Base-by-base conservation (phyloP, 2,888 invertebrate genomes). In the Cosmia trapezina region DNA sequence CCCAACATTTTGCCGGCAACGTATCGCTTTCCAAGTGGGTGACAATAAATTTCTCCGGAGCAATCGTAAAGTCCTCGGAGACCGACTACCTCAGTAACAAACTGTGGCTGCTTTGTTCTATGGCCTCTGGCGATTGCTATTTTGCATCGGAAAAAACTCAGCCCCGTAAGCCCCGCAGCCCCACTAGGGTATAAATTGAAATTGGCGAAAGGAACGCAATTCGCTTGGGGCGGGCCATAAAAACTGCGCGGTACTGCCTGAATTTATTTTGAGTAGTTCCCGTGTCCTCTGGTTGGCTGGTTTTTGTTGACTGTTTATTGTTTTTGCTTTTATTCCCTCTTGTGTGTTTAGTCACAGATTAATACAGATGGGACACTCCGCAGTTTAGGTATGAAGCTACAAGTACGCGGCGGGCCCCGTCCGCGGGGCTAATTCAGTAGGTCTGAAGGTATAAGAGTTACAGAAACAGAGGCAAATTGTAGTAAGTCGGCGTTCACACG, bases 81-180 rank as follows among this genome's bases (percentile, higher is more conserved):
- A 87, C 76, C 83, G 80, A 78, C 79, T 80, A 76, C 75, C 73
- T 85, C 73, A 43, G 76, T 86, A 85, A 83, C 87, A 85, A 87
- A 86, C 80, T 61, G 75, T 71, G 65, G 78, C 67, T 80, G 86
- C 81, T 81, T 80, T 86, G 87, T 78, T 81, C 80, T 78, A 76
- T 70, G 57, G 75, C 87, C 85, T 73, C 76, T 85, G 89, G 88
- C 91, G 89, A 92, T 91, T 91, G 92, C 90, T 92, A 90, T 90
- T 94, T 94, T 94, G 94, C 95, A 94, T 94, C 88, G 89, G 89
- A 92, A 93, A 93, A 94, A 93, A 77, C 56, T 78, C 91, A 91
- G 88, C 87, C 86, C 86, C 93, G 91, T 91, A 91, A 91, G 89
- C 89, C 86, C 86, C 90, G 77, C 91, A 91, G 89, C 89, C 86